Conservation (phyloP, 92 coral and sea anemone genomes). For the Diadumene lineata region DNA sequence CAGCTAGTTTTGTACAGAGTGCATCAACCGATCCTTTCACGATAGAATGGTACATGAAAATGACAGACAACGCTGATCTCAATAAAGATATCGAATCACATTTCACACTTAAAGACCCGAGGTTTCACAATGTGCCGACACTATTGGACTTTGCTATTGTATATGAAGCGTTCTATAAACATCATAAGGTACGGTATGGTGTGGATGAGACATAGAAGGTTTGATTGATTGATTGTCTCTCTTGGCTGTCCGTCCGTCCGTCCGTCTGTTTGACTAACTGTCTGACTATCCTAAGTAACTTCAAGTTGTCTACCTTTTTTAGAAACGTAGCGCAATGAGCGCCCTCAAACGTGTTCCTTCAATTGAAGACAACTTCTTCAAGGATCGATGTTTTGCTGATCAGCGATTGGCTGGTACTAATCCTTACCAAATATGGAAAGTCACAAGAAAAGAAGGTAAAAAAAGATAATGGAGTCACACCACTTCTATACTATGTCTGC, state of each 20-base stretch:
- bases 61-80: slow-evolving; percentile 92
- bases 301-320: background rate
- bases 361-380: slow-evolving; percentile 91
- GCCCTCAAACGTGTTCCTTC: slow-evolving; percentile 83
- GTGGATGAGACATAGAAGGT: background rate
- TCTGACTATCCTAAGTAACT: background rate
- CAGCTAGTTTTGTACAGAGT: slow-evolving; percentile 89
- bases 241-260: background rate
- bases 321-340: slow-evolving; percentile 98
- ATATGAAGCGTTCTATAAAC: slow-evolving; percentile 80
- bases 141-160: slow-evolving; percentile 83
- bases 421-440: slow-evolving; percentile 88
- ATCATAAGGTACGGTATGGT: slow-evolving; percentile 70
- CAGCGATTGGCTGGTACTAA: slow-evolving; percentile 96
- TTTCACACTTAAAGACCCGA: slow-evolving; percentile 85
- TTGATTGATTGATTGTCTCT: background rate
- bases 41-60: slow-evolving; percentile 99
- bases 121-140: slow-evolving; percentile 79
- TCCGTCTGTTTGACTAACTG: background rate
- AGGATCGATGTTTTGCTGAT: slow-evolving; percentile 94
- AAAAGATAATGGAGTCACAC: background rate
- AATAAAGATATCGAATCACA: slow-evolving; percentile 89
- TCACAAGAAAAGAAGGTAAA: slow-evolving; percentile 77
- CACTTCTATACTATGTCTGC: too few species aligned
- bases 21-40: slow-evolving; percentile 98